Conservation (phyloP, 2,113 vertebrate species). For the Otolemur garnettii region DNA sequence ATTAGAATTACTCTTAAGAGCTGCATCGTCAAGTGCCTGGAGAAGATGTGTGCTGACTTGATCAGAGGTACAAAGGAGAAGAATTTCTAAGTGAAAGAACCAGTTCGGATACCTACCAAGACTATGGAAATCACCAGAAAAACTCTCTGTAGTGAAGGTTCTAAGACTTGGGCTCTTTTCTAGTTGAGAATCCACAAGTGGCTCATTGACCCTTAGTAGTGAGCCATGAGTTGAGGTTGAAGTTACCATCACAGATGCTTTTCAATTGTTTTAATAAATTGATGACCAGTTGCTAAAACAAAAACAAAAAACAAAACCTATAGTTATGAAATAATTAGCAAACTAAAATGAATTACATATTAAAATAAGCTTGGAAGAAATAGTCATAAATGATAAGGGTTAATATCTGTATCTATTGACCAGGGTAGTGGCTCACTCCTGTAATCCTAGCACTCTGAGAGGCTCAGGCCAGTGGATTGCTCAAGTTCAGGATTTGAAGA, state of each 20-base stretch:
- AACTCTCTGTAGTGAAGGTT: neutral
- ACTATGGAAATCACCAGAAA: neutral
- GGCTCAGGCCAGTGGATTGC: no score
- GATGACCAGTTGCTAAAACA: neutral
- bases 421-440: neutral
- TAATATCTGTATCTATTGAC: neutral
- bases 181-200: neutral
- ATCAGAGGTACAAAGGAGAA: neutral
- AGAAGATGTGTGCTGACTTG: neutral
- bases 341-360: neutral
- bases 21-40: neutral
- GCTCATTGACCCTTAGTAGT: neutral
- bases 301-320: neutral
- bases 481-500: no score
- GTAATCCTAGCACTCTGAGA: no score
- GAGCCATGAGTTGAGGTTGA: neutral
- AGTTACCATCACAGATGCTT: neutral
- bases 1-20: neutral
- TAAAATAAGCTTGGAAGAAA: neutral
- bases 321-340: constrained; percentile 3
- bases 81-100: no score
- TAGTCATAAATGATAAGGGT: neutral
- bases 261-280: neutral
- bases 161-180: neutral
- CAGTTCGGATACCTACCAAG: neutral